Evolutionary conservation across 2,113 vertebrate species (phyloP), one percentile per base, ranked within the genome.

Genomic region (Clupea harengus): DNA sequence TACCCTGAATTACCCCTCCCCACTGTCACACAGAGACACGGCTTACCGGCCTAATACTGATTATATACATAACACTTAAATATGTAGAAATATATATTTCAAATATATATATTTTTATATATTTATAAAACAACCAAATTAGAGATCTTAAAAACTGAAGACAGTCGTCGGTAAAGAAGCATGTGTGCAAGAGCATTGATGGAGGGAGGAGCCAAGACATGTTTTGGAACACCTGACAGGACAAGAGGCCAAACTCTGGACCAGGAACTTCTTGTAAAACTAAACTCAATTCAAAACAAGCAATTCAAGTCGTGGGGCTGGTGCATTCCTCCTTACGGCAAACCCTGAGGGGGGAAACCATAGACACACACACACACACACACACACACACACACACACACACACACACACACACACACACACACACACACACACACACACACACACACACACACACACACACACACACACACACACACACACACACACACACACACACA

Each of bases 1-100:
- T 57, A 85, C 64, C 64, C 64, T 67, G n/a, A 67, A n/a, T n/a
- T 39, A 0, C 72, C 83, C 83, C 86, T 78, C 87, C 50, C 86
- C 87, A 46, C 89, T 85, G 84, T 93, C 91, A 87, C 91, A 87
- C 85, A 93, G 91, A 87, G 91, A 89, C 91, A 90, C 82, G 87
- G 93, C 93, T 92, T 92, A 86, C 83, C 84, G 90, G 93, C 92
- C 92, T 96, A 96, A 96, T 95, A 96, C 95, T 95, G 96, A 92
- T 93, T 95, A 94, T 95, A 92, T 94, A 95, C 93, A 95, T 90
- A 94, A 96, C 90, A 94, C 94, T 96, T 93, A 93, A 89, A 90
- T 90, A 86, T 28, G 88, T 89, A 86, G 88, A 92, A 88, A 94
- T 92, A 94, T 92, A 93, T 92, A 92, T 88, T 88, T 89, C 93